Conservation (phyloP, 2,113 vertebrate species). For the Potamarius usumacintae region DNA sequence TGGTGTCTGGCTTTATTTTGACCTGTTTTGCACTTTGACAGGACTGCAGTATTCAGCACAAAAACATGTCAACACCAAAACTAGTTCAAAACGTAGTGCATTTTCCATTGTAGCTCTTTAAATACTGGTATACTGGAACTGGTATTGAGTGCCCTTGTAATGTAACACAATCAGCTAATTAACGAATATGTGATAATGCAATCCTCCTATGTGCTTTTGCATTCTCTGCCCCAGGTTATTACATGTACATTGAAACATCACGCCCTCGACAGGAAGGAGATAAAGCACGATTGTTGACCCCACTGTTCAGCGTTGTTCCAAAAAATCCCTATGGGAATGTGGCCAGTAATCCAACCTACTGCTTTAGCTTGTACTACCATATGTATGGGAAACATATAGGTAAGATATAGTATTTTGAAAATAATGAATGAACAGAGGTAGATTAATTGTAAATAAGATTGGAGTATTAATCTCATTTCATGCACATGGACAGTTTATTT, state of each 20-base stretch:
- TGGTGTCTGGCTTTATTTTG: too few relatives aligned
- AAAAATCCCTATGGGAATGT: constrained; percentile 80
- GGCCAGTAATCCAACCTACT: constrained; percentile 80
- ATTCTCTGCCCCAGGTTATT: constrained; percentile 78
- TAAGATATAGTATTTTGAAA: constrained; percentile 56
- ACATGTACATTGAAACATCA: constrained; percentile 98
- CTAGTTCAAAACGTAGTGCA: not conserved
- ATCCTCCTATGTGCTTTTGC: not conserved
- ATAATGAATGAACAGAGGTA: too few relatives aligned
- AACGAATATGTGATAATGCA: not conserved
- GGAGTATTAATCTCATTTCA: too few relatives aligned
- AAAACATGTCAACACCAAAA: not conserved
- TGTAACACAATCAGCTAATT: not conserved
- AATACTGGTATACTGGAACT: not conserved
- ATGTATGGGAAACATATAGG: constrained; percentile 98
- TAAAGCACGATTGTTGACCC: constrained; percentile 89
- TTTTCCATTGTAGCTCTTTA: not conserved
- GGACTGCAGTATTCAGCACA: too few relatives aligned
- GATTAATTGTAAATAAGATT: too few relatives aligned
- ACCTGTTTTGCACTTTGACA: too few relatives aligned
- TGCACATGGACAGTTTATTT: too few relatives aligned
- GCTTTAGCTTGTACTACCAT: constrained; percentile 94
- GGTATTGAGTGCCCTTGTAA: not conserved
- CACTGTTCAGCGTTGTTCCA: constrained; percentile 88
- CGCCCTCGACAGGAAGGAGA: constrained; percentile 84